Conservation (phyloP, 2,888 invertebrate genomes). For the Silvanus unidentatus region DNA sequence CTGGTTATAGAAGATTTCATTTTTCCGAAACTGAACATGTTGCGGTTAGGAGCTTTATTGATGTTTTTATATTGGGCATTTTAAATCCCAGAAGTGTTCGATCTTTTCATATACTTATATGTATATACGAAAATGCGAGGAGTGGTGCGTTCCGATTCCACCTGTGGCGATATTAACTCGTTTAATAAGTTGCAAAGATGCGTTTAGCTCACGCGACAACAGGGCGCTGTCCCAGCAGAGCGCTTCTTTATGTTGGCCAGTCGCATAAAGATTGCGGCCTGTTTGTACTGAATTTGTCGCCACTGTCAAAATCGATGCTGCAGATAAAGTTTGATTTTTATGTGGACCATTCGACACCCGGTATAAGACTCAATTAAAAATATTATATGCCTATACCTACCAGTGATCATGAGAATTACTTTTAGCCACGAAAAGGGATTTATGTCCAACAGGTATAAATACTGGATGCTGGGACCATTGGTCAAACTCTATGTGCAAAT, state of each 20-base stretch:
- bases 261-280: constrained; percentile 39
- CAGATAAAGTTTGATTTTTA: constrained; percentile 37
- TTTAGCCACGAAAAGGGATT: constrained; percentile 13
- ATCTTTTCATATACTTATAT: neutral
- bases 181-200: constrained; percentile 29
- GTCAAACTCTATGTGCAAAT: too few relatives aligned
- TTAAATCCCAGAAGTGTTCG: constrained; percentile 32
- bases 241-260: constrained; percentile 34
- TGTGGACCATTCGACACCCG: constrained; percentile 19
- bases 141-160: constrained; percentile 21
- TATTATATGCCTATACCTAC: constrained; percentile 18
- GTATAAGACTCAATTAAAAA: constrained; percentile 38
- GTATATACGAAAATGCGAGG: neutral
- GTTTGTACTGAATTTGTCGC: constrained; percentile 43
- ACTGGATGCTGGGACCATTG: too few relatives aligned
- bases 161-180: constrained; percentile 27
- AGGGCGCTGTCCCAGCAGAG: constrained; percentile 34
- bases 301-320: constrained; percentile 39
- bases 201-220: constrained; percentile 37
- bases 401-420: constrained; percentile 8
- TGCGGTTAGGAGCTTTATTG: constrained; percentile 43
- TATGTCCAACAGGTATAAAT: too few relatives aligned
- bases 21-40: constrained; percentile 46
- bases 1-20: constrained; percentile 46
- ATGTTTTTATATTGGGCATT: constrained; percentile 40